phyloP scores from a whole-genome alignment of 1,140 invertebrate genomes.

The Venturia canescens region DNA sequence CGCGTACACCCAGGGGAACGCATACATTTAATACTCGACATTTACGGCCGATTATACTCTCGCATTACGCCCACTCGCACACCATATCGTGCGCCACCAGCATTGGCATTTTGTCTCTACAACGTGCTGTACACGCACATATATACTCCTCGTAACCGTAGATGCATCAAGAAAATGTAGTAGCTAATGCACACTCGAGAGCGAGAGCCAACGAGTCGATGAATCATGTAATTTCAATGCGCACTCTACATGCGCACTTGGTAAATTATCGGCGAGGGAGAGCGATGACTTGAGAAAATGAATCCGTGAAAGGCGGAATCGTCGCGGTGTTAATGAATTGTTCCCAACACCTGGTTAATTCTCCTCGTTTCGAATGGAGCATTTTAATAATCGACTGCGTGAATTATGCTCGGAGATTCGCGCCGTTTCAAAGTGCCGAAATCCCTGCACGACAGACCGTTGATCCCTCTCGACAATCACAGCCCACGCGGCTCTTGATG shows the following conservation, averaged over 20 bases:
- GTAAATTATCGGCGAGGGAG: background rate
- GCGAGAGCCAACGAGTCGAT: background rate
- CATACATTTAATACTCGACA: constrained; percentile 27
- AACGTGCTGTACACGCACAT: background rate
- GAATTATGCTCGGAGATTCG: background rate
- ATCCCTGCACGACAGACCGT: background rate
- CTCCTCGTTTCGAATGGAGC: background rate
- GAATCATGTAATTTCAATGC: background rate
- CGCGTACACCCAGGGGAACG: constrained; percentile 6
- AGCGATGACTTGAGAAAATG: background rate
- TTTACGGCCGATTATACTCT: constrained; percentile 40
- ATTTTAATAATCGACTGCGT: too few relatives aligned
- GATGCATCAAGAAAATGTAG: background rate
- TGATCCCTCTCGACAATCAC: background rate
- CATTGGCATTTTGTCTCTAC: constrained; percentile 5
- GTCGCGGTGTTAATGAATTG: background rate
- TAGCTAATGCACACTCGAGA: background rate
- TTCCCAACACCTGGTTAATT: background rate
- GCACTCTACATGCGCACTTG: background rate
- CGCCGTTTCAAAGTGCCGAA: background rate
- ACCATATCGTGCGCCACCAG: constrained; percentile 34
- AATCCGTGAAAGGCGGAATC: background rate
- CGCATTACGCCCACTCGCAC: constrained; percentile 16
- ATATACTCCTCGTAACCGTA: background rate
- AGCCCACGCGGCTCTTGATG: background rate